Evolutionary conservation across 2,888 invertebrate species (phyloP).

Genomic region (Criorhina ranunculi): DNA sequence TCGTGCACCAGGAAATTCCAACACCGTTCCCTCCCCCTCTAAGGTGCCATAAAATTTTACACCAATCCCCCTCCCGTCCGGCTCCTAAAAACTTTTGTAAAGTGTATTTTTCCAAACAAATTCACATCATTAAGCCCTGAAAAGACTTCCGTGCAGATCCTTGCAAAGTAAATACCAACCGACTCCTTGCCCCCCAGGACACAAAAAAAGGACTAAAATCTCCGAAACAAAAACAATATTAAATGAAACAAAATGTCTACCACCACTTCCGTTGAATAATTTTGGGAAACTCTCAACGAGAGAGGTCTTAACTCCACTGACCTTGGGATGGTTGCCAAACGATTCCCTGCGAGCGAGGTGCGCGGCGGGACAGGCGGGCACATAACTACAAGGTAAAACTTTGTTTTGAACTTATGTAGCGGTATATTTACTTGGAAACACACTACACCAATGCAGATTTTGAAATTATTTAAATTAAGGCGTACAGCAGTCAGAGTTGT

Average conservation of each 20-base stretch:
- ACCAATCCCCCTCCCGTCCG: no score
- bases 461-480: not conserved
- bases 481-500: not conserved
- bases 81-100: no score
- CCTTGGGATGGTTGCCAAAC: not conserved
- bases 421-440: slow-evolving; percentile 6
- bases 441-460: not conserved
- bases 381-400: no score
- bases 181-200: not conserved
- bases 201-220: no score
- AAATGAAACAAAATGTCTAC: not conserved
- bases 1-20: no score
- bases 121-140: not conserved
- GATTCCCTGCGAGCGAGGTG: no score
- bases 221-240: not conserved
- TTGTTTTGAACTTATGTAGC: not conserved
- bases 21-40: no score
- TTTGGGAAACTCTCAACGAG: no score
- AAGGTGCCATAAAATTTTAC: no score
- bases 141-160: not conserved
- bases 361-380: no score
- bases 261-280: not conserved
- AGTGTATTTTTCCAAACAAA: not conserved
- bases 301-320: not conserved
- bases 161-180: not conserved